Conservation (phyloP, 2,888 invertebrate genomes). For the Aethes cnicana region DNA sequence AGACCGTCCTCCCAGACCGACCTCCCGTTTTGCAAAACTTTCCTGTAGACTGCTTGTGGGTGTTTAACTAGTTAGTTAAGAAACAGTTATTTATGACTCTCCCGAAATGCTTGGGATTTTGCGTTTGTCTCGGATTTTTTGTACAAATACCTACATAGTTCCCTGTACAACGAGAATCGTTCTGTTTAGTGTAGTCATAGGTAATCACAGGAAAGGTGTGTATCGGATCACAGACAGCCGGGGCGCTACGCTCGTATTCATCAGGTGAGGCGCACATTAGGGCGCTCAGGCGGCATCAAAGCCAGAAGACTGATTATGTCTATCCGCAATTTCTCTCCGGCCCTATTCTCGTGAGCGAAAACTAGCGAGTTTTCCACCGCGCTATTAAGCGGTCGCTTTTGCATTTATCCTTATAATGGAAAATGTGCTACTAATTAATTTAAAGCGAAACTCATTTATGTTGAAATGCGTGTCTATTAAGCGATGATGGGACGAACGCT, state of each 20-base stretch:
- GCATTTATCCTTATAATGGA: constrained; percentile 83
- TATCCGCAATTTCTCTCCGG: constrained; percentile 81
- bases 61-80: constrained; percentile 34
- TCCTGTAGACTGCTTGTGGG: constrained; percentile 53
- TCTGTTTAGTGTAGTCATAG: constrained; percentile 48
- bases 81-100: constrained; percentile 7
- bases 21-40: constrained; percentile 71
- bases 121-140: background rate
- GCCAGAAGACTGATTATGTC: constrained; percentile 83
- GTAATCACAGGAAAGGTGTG: constrained; percentile 51
- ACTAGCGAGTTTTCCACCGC: constrained; percentile 82
- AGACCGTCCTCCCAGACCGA: constrained; percentile 65
- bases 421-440: constrained; percentile 83
- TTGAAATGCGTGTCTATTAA: constrained; percentile 80
- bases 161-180: no score
- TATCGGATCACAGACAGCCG: constrained; percentile 47
- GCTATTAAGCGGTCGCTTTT: constrained; percentile 82
- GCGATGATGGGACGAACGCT: constrained; percentile 74
- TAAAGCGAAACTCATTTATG: constrained; percentile 82
- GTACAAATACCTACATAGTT: no score
- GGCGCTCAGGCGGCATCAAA: constrained; percentile 77
- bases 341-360: constrained; percentile 81
- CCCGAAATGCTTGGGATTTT: background rate
- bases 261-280: constrained; percentile 76
- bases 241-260: constrained; percentile 60